Conservation (phyloP, 2,113 vertebrate genomes). For the Carollia perspicillata region DNA sequence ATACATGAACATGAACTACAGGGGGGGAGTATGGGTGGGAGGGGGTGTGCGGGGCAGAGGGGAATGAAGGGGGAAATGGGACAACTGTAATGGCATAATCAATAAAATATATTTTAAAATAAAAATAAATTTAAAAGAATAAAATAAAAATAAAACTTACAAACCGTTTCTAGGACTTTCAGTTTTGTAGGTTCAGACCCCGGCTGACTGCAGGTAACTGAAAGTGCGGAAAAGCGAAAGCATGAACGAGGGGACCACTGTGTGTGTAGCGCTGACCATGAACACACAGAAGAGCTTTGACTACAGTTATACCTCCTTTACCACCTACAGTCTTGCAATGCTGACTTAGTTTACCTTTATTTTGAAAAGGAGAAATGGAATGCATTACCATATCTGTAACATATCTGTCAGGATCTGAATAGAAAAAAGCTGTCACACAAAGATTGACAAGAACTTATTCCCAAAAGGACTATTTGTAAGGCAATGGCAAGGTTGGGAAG, state of each 20-base stretch:
- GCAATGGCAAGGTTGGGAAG: neutral
- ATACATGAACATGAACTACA: too few relatives aligned
- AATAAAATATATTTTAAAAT: too few relatives aligned
- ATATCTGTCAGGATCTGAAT: neutral
- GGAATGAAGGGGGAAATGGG: too few relatives aligned
- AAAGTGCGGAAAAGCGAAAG: neutral
- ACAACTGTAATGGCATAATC: too few relatives aligned
- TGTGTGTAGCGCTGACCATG: neutral
- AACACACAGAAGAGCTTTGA: neutral
- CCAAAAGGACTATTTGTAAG: neutral
- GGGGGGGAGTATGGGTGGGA: too few relatives aligned
- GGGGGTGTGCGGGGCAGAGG: too few relatives aligned
- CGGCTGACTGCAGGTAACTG: neutral
- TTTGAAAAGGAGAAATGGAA: neutral
- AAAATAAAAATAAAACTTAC: too few relatives aligned
- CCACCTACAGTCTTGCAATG: neutral
- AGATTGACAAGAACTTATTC: neutral
- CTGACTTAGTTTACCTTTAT: neutral
- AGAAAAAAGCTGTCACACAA: neutral
- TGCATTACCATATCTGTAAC: neutral
- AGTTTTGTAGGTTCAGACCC: neutral
- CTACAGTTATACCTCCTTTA: neutral
- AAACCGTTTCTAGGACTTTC: neutral
- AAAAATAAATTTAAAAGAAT: too few relatives aligned
- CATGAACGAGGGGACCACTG: too few relatives aligned